Base-by-base conservation (phyloP, 2,888 invertebrate species). In the Eupeodes luniger region DNA sequence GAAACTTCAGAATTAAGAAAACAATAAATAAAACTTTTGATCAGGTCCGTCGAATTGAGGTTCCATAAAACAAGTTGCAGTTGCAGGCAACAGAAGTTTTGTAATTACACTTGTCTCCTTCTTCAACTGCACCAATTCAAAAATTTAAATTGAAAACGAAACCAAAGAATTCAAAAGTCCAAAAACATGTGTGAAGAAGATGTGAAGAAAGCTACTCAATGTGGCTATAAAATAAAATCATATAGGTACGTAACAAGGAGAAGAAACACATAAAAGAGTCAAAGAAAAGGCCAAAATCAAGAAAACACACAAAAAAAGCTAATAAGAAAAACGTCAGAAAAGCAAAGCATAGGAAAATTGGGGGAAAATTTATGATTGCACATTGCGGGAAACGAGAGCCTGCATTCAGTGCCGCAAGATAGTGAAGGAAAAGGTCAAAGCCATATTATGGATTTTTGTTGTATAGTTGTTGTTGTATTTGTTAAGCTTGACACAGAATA, bases 321-420 rank as follows among this genome's bases (percentile, higher is more conserved):
- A 66, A 74, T 67, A 80, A 78, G 64, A 77, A 69, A 74, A 66
- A 69, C 61, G 74, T 57, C 51, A 81, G 61, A 75, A 72, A 89
- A 74, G 81, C 16, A 70, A 70, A 81, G 69, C 67, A 69, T 67
- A 78, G 85, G 81, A 81, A 89, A 89, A 86, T 89, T 86, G 89
- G 81, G 78, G 72, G 86, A 76, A 85, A 87, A 90, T 90, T 89
- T 90, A 89, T 89, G 83, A 85, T 81, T 89, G 84, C 90, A 89
- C 89, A 90, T 90, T 90, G 90, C 90, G 89, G 89, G 89, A 72
- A 90, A 90, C 78, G 89, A 87, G 87, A 89, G 89, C 81, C 89
- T 89, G 89, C 90, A 90, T 87, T 89, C 85, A 89, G 81, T 90
- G 89, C 89, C 89, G 89, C 89, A 90, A 90, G 84, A 90, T 90